Evolutionary conservation across 2,113 vertebrate genomes (phyloP), one percentile per base, ranked within the genome.

Genomic region (Anoura caudifer): DNA sequence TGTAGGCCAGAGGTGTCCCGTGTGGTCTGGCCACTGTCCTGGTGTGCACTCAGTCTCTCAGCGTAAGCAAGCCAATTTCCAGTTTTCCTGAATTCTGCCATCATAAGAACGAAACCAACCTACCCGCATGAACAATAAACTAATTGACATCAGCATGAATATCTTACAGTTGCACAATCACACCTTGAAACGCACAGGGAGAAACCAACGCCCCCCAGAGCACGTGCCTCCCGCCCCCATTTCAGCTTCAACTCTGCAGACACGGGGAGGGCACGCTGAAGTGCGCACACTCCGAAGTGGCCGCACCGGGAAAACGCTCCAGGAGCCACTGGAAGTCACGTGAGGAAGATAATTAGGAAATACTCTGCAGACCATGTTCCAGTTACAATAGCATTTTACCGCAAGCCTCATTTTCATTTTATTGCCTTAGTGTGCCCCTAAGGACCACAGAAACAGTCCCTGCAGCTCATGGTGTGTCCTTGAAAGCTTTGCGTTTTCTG

Each of bases 281-380:
- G n/a, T 7, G 0, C 15, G 31, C 7, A 13, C 0, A 0, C 65
- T 31, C 28, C 2, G 77, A 47, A 85, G 38, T 14, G 13, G 11
- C 5, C 8, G 0, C 50, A 54, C 26, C 1, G 81, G 54, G 50
- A 26, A n/a, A 17, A 6, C 26, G 1, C 9, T 3, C 26, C 26
- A 47, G 47, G 33, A 61, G 22, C 12, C 28, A 1, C 50, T 41
- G 8, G 76, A 22, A 67, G n/a, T 2, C 0, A 43, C 0, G 6
- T 4, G 33, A 82, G 56, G 26, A 56, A 72, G n/a, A 28, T n/a
- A 24, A 41, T 65, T 28, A 86, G 20, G 52, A 87, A 50, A 47
- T 16, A 0, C 80, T 56, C 61, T 19, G 43, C 19, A 16, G 61
- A 2, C 45, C 45, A 4, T 43, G 22, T n/a, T 67, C 47, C 31